Percentiles rank a stretch among this genome's conserved stretches.
These are phyloP conservation scores for Nothobranchius furzeri DNA, from an alignment of 2,113 vertebrate species.

Conservation along the genomic window DNA sequence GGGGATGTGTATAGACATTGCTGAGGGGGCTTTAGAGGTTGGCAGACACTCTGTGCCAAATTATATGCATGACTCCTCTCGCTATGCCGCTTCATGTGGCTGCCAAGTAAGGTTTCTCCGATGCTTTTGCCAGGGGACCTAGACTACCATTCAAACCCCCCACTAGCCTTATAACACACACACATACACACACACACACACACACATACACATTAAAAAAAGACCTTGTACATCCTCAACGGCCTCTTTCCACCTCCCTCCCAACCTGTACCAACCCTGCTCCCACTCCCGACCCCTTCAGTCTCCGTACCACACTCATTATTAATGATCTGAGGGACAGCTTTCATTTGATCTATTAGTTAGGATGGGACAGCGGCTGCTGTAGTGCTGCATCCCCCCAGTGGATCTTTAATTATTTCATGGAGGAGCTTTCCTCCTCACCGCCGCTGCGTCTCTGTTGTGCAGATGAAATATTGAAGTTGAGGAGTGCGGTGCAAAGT, in stretches of 20 bases:
- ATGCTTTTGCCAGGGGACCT: slow-evolving; percentile 60
- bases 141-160: slow-evolving; percentile 43
- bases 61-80: slow-evolving; percentile 74
- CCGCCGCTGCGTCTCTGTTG: slow-evolving; percentile 71
- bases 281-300: slow-evolving; percentile 44
- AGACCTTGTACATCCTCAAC: slow-evolving; percentile 45
- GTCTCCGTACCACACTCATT: slow-evolving; percentile 74
- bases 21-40: slow-evolving; percentile 60
- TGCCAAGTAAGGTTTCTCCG: slow-evolving; percentile 68
- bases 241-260: slow-evolving; percentile 41
- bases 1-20: slow-evolving; percentile 51
- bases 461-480: slow-evolving; percentile 81
- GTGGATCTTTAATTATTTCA: slow-evolving; percentile 81
- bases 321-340: slow-evolving; percentile 82
- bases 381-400: slow-evolving; percentile 74
- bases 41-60: slow-evolving; percentile 64
- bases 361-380: slow-evolving; percentile 70
- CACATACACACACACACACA: slow-evolving; percentile 14
- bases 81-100: slow-evolving; percentile 70
- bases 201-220: slow-evolving; percentile 29
- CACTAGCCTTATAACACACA: slow-evolving; percentile 2
- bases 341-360: slow-evolving; percentile 83
- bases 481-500: slow-evolving; percentile 74
- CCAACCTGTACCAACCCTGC: slow-evolving; percentile 66
- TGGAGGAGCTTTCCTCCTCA: slow-evolving; percentile 72